A percentile compares a stretch with the other conserved stretches of the same genome.
phyloP scores from a whole-genome alignment of 2,888 invertebrate species.

The Anoplius nigerrimus region DNA sequence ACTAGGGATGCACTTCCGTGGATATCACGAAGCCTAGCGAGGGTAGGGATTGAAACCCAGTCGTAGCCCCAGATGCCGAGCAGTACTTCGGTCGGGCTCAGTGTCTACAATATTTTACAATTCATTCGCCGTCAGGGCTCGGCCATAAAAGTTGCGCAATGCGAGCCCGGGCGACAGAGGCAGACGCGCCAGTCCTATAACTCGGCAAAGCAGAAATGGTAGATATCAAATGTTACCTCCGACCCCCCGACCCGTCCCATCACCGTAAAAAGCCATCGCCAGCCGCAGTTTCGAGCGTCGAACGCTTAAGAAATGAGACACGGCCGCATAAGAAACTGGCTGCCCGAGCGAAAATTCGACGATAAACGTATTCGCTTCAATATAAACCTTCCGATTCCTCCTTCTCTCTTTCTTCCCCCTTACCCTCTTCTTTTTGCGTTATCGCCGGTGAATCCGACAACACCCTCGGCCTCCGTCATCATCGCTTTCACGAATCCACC shows the following conservation, averaged over 20 bases:
- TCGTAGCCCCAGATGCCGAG: neutral
- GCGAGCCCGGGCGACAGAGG: neutral
- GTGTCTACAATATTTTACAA: constrained; percentile 6
- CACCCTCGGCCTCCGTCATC: neutral
- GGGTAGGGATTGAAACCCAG: constrained; percentile 5
- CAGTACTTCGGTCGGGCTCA: neutral
- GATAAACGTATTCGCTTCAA: no score
- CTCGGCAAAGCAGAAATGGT: neutral
- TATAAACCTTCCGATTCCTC: constrained; percentile 8
- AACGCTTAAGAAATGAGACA: no score
- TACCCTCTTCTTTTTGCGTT: no score
- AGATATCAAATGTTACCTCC: no score
- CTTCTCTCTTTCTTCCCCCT: constrained; percentile 9
- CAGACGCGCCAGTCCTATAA: neutral
- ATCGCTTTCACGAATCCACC: neutral
- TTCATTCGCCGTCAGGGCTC: neutral
- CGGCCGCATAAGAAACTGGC: no score
- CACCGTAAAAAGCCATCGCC: no score
- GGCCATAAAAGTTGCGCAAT: constrained; percentile 6
- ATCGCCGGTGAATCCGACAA: no score
- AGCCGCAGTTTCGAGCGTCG: no score
- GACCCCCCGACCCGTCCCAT: no score
- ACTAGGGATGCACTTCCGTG: constrained; percentile 7
- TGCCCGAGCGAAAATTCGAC: no score
- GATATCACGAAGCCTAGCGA: constrained; percentile 11